Evolutionary conservation across 2,113 vertebrate genomes (phyloP).

Genomic region (Prunella fulvescens): DNA sequence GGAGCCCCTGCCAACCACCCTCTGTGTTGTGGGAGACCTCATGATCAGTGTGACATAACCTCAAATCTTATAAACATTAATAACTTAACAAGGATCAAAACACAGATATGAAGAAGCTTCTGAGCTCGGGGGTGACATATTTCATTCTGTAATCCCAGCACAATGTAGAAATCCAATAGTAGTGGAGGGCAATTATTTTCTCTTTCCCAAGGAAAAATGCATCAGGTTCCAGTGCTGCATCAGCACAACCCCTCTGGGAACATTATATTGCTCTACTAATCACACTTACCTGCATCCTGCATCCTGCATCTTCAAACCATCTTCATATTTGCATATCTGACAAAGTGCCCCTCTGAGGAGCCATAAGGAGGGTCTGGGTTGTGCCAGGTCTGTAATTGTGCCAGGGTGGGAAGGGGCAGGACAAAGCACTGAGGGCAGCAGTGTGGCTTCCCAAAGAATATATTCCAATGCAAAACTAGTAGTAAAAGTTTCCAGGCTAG

Average conservation of each 20-base stretch:
- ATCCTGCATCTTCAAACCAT: not conserved
- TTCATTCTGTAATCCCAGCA: not conserved
- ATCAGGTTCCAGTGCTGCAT: not conserved
- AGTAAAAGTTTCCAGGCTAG: not conserved
- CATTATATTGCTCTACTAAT: not conserved
- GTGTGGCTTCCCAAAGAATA: not conserved
- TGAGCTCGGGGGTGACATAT: not conserved
- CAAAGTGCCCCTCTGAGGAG: not conserved
- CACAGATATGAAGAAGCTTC: not conserved
- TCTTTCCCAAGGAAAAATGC: not conserved
- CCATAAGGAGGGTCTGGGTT: not conserved
- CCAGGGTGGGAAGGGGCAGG: not conserved
- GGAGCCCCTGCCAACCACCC: not conserved
- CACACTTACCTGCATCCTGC: not conserved
- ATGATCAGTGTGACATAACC: not conserved
- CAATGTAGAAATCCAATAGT: not conserved
- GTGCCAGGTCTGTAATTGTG: not conserved
- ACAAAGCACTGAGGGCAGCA: not conserved
- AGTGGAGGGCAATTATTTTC: not conserved
- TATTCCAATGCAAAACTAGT: not conserved
- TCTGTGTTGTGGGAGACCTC: not conserved
- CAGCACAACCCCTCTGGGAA: not conserved
- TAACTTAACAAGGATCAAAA: not conserved
- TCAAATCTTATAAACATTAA: not conserved
- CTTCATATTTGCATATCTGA: not conserved